Base-by-base conservation (phyloP, 2,113 vertebrate species). In the Epinephelus fuscoguttatus region DNA sequence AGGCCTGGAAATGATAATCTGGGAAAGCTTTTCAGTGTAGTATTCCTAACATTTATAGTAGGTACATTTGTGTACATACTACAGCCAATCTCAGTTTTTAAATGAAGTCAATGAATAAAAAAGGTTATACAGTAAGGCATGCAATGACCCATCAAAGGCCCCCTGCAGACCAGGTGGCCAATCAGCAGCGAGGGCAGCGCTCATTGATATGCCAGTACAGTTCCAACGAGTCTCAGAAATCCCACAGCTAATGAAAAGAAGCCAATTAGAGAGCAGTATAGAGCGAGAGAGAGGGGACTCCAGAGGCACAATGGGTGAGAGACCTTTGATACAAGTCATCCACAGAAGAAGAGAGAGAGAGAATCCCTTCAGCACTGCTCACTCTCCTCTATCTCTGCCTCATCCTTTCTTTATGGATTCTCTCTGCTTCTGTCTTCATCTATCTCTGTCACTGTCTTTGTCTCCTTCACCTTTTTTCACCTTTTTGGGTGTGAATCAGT, bases 221-320 rank as follows among this genome's bases (percentile, higher is more conserved):
- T 69, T 49, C 37, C 18, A 33, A 6, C 59, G 23, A 68, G 50
- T 42, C 33, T 33, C 59, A 21, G 52, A 47, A 49, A 30, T 57
- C n/a, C 75, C 63, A 33, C 63, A 45, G 50, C 62, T 45, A 78
- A 59, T 78, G 75, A 78, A 56, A 18, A 56, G n/a, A 33, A 37
- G 63, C 75, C 40, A 59, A 68, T 78, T 47, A 68, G 25, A 47
- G 63, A 23, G 37, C 14, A 50, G 27, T 30, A 33, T 12, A 62
- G 49, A 53, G 11, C 2, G 50, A 10, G 49, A 64, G 72, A 47
- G 42, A 27, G 62, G 33, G n/a, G 61, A 42, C 72, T 55, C 60
- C 73, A 15, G 27, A 53, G 47, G 61, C n/a, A 66, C 59, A 40
- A 10, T 18, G 49, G 60, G n/a, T 25, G 49, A 76, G 45, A 61